These are phyloP conservation scores for Nesidiocoris tenuis DNA, from an alignment of 2,888 invertebrate species.

Conservation along the genomic window DNA sequence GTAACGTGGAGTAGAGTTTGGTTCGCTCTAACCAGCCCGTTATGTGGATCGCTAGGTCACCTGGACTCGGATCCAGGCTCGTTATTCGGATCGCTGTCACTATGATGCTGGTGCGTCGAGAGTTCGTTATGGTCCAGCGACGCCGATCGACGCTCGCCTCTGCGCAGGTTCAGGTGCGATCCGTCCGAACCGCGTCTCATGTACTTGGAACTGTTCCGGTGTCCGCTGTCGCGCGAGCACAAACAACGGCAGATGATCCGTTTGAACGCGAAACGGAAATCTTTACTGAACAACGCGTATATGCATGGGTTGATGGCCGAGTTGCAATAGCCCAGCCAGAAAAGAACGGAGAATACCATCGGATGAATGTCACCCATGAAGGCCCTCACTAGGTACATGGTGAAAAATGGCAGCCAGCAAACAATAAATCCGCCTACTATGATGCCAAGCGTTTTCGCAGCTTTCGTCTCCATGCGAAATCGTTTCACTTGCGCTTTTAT, in stretches of 20 bases:
- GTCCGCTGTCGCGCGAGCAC: conserved; percentile 46
- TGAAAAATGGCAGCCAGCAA: conserved; percentile 97
- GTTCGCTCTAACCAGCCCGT: conserved; percentile 31
- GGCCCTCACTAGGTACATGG: conserved; percentile 86
- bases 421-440: conserved; percentile 96
- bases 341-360: conserved; percentile 83
- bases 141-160: conserved; percentile 53
- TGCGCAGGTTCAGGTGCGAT: conserved; percentile 54
- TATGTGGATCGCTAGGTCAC: conserved; percentile 48
- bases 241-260: conserved; percentile 80
- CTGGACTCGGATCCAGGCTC: conserved; percentile 51
- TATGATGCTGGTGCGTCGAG: conserved; percentile 45
- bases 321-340: conserved; percentile 98
- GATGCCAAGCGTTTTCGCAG: conserved; percentile 93
- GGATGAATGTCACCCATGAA: conserved; percentile 83
- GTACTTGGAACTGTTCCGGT: conserved; percentile 48
- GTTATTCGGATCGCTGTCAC: conserved; percentile 51
- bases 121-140: conserved; percentile 48
- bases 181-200: conserved; percentile 52
- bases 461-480: conserved; percentile 93
- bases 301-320: conserved; percentile 94
- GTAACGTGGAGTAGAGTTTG: conserved; percentile 32
- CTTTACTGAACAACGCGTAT: conserved; percentile 91
- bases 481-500: conserved; percentile 89
- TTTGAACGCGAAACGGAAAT: conserved; percentile 92